Conservation (phyloP, 2,888 invertebrate species). For the Molorchus minor region DNA sequence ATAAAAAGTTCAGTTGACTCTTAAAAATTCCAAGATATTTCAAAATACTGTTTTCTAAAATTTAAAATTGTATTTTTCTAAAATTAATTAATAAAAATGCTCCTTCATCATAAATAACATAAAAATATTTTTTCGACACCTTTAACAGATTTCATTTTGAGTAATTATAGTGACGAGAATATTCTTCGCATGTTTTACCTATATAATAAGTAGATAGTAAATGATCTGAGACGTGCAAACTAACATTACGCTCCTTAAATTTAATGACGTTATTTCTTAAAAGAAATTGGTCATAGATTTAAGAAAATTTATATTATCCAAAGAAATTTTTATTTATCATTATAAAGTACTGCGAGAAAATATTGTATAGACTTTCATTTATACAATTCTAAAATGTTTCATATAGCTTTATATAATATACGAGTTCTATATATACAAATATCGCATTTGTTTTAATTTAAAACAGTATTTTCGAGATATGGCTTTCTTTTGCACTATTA, state of each 20-base stretch:
- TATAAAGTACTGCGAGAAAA: constrained; percentile 43
- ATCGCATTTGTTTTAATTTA: constrained; percentile 51
- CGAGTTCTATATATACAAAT: constrained; percentile 41
- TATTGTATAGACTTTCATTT: constrained; percentile 40
- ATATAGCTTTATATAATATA: constrained; percentile 29
- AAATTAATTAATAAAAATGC: too few relatives aligned
- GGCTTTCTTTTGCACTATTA: constrained; percentile 47
- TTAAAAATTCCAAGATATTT: too few relatives aligned
- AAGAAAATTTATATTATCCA: constrained; percentile 35
- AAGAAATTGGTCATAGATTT: constrained; percentile 41
- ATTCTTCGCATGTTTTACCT: background rate
- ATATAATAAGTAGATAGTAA: too few relatives aligned
- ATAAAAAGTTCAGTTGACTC: too few relatives aligned
- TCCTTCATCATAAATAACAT: too few relatives aligned
- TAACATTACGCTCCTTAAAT: constrained; percentile 18
- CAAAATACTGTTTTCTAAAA: too few relatives aligned
- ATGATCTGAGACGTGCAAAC: constrained; percentile 23
- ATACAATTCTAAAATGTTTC: constrained; percentile 39
- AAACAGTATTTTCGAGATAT: constrained; percentile 46
- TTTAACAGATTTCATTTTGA: constrained; percentile 2
- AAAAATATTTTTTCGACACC: too few relatives aligned
- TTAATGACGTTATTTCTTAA: constrained; percentile 40
- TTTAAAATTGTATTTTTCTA: too few relatives aligned
- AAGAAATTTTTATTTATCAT: too few relatives aligned
- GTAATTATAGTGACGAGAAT: background rate